Percentiles rank a stretch among this genome's conserved stretches.
Evolutionary conservation across 2,113 vertebrate species (phyloP).

Genomic region (Anguilla japonica): DNA sequence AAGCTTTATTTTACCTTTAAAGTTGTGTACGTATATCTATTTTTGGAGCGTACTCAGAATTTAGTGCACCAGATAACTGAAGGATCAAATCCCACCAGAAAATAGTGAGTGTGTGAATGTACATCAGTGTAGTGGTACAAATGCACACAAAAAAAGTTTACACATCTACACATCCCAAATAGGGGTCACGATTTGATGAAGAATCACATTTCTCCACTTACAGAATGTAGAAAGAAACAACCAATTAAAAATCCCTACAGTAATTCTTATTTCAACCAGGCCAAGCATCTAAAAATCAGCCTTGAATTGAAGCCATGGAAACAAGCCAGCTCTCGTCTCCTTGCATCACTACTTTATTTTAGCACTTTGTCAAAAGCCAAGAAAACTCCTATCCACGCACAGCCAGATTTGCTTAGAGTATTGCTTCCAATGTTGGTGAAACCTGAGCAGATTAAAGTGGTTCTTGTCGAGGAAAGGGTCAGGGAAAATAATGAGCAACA

Average conservation of each 20-base stretch:
- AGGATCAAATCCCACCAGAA: neutral
- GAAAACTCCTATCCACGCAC: neutral
- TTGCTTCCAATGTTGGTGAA: neutral
- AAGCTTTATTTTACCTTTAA: too few relatives aligned
- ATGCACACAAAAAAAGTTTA: neutral
- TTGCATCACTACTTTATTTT: constrained; percentile 34
- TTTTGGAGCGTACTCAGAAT: too few relatives aligned
- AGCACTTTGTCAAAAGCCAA: neutral
- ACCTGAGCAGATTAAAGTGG: neutral
- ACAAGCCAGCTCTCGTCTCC: constrained; percentile 36
- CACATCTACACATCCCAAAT: neutral
- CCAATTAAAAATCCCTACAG: constrained; percentile 51
- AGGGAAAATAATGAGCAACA: neutral
- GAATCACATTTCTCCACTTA: constrained; percentile 58
- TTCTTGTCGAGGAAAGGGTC: neutral
- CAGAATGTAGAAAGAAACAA: constrained; percentile 46
- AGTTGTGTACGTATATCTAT: too few relatives aligned
- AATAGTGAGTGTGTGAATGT: too few relatives aligned
- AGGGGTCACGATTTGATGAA: constrained; percentile 43
- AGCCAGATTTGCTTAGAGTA: neutral
- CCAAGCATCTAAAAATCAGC: constrained; percentile 57
- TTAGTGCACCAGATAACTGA: neutral
- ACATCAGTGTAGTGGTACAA: neutral
- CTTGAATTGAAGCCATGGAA: constrained; percentile 46
- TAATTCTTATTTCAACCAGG: constrained; percentile 48